A percentile compares a stretch with the other conserved stretches of the same genome.
Evolutionary conservation across 2,797 vertebrate genomes (phyloP).

Genomic region (Muscicapa comitata): DNA sequence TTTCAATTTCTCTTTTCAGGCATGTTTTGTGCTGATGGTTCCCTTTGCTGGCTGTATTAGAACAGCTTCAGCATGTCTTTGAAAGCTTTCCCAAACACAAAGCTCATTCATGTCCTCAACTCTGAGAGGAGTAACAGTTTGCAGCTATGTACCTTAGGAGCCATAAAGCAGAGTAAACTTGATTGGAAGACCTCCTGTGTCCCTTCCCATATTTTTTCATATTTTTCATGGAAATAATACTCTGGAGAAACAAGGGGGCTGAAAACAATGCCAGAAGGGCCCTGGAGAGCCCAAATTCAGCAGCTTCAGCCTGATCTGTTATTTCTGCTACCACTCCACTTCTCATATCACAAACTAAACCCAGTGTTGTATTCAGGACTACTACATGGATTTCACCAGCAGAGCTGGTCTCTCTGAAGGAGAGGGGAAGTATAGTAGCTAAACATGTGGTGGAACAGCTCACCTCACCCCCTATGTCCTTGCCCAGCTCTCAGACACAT

Average conservation of each 20-base stretch:
- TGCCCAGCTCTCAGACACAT: rapidly evolving
- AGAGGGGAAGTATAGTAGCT: background rate
- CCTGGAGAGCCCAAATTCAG: background rate
- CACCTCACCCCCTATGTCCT: background rate
- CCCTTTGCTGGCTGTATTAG: slow-evolving; percentile 12
- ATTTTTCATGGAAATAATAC: background rate
- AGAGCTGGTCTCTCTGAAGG: background rate
- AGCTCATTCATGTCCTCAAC: background rate
- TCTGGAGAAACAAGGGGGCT: background rate
- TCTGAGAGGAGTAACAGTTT: slow-evolving; percentile 16
- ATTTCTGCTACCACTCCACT: background rate
- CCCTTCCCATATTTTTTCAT: background rate
- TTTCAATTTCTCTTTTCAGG: slow-evolving; percentile 60
- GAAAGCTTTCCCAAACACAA: slow-evolving; percentile 49
- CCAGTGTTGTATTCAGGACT: background rate
- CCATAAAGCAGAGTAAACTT: background rate
- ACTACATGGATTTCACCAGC: background rate
- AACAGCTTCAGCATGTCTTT: slow-evolving; percentile 7
- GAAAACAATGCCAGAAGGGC: background rate
- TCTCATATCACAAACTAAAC: background rate
- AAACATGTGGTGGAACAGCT: background rate
- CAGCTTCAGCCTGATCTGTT: background rate
- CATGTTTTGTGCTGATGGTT: slow-evolving; percentile 40
- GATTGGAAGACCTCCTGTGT: background rate
- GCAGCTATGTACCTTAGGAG: slow-evolving; percentile 14